Conservation (phyloP, 2,797 vertebrate species). For the Fundulus diaphanus region DNA sequence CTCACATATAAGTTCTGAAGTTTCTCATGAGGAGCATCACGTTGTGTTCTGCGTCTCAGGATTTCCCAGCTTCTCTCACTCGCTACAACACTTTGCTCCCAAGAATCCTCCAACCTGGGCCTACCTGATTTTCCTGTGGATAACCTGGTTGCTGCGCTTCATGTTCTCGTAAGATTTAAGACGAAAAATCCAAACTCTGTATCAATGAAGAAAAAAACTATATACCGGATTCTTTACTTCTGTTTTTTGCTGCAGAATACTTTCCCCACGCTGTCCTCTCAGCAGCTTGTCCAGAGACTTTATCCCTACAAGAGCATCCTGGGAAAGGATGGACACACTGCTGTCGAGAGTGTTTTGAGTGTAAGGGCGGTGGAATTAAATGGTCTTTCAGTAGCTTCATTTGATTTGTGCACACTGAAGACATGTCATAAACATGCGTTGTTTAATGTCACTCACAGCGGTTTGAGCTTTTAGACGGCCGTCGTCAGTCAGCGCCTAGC, state of each 20-base stretch:
- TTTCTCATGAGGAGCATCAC: background rate
- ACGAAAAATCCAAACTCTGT: background rate
- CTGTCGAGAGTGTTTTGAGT: constrained; percentile 88
- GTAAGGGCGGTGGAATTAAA: constrained; percentile 76
- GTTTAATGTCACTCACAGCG: constrained; percentile 74
- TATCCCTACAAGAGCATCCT: constrained; percentile 91
- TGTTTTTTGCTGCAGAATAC: constrained; percentile 80
- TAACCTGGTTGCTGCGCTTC: constrained; percentile 87
- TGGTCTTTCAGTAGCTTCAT: background rate
- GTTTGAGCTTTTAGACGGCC: constrained; percentile 88
- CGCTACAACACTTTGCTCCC: constrained; percentile 93
- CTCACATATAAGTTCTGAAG: background rate
- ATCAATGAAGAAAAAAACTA: background rate
- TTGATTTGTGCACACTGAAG: background rate
- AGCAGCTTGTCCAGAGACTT: constrained; percentile 86
- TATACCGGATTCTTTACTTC: background rate
- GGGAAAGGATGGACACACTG: constrained; percentile 88
- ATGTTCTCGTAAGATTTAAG: constrained; percentile 86
- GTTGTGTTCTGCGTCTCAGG: constrained; percentile 70
- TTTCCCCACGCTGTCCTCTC: constrained; percentile 89
- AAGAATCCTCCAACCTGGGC: constrained; percentile 91
- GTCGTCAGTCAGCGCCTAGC: constrained; percentile 63
- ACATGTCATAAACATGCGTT: background rate
- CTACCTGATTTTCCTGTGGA: constrained; percentile 97
- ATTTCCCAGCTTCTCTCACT: constrained; percentile 94